Evolutionary conservation across 2,797 vertebrate species (phyloP).

Genomic region (Nasua narica): DNA sequence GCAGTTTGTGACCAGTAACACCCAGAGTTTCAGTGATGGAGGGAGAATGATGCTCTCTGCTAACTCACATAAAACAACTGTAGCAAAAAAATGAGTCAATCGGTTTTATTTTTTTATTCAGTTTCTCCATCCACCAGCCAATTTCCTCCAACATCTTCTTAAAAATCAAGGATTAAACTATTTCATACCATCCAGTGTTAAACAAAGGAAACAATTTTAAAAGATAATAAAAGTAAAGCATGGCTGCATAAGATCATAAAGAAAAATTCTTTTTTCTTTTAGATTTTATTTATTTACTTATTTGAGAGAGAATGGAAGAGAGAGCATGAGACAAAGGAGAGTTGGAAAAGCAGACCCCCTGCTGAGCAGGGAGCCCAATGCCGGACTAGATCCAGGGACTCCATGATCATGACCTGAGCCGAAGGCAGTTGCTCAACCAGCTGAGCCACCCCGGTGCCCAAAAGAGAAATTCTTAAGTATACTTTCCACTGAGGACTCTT

Average conservation of each 20-base stretch:
- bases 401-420: too few species aligned
- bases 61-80: background rate
- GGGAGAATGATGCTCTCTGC: background rate
- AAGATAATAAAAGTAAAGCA: background rate
- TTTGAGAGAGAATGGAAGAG: too few species aligned
- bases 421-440: too few species aligned
- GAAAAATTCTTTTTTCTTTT: background rate
- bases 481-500: background rate
- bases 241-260: background rate
- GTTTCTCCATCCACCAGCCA: background rate
- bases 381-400: too few species aligned
- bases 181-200: background rate
- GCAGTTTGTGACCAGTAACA: background rate
- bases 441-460: background rate
- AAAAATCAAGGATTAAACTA: background rate
- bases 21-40: background rate
- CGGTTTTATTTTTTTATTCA: background rate
- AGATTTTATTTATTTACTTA: too few species aligned
- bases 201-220: background rate
- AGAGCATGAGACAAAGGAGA: too few species aligned
- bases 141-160: background rate
- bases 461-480: background rate
- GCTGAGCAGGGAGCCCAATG: too few species aligned
- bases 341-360: too few species aligned
- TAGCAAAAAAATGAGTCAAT: background rate